These are phyloP conservation scores for Lateolabrax maculatus DNA, from an alignment of 2,797 vertebrate species.

Conservation along the genomic window DNA sequence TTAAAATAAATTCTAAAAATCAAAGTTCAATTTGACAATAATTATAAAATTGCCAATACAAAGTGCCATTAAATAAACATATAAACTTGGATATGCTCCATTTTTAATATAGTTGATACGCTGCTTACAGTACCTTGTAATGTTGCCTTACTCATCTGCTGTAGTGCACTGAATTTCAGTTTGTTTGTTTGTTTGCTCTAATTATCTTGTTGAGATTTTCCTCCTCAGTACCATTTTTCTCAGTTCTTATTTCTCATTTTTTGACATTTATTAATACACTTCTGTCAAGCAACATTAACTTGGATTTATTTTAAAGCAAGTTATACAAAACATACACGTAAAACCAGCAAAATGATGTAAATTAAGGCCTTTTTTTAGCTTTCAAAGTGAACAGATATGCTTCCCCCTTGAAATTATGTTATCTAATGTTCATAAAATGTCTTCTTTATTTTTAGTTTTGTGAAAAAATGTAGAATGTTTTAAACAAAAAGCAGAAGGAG, in stretches of 20 bases:
- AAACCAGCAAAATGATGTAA: neutral
- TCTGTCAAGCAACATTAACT: neutral
- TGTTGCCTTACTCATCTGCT: constrained; percentile 22
- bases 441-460: constrained; percentile 33
- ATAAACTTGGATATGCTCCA: constrained; percentile 10
- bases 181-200: constrained; percentile 25
- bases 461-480: constrained; percentile 11
- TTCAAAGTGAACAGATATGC: neutral
- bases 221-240: neutral
- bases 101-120: constrained; percentile 14
- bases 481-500: constrained; percentile 25
- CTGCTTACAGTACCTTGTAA: neutral
- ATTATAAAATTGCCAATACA: neutral
- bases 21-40: constrained; percentile 6
- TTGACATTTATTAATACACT: neutral
- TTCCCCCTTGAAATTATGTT: neutral
- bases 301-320: constrained; percentile 4
- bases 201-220: neutral
- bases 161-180: constrained; percentile 7
- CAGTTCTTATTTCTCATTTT: neutral
- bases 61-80: constrained; percentile 40
- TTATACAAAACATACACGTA: neutral
- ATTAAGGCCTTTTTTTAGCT: neutral
- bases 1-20: no score
- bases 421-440: constrained; percentile 28